These are phyloP conservation scores for Procavia capensis DNA, from an alignment of 2,113 vertebrate genomes.

Conservation along the genomic window DNA sequence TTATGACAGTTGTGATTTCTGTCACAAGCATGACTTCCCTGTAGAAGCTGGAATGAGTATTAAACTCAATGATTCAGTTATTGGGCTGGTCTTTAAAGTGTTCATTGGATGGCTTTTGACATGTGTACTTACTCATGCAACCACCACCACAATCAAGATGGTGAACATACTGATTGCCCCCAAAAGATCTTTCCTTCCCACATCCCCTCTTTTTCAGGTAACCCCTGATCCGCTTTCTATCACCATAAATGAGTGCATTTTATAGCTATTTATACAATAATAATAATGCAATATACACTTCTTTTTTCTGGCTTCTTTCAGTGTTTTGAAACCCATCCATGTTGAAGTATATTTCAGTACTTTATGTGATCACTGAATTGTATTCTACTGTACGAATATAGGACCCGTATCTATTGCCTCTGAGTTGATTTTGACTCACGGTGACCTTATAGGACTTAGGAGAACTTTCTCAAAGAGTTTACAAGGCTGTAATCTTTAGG, in stretches of 20 bases:
- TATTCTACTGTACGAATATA: accelerated
- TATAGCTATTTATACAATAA: neutral
- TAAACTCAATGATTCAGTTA: accelerated
- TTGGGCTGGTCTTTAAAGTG: no score
- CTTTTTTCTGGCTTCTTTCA: neutral
- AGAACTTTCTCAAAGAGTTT: no score
- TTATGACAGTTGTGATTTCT: no score
- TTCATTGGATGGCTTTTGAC: neutral
- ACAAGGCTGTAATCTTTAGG: no score
- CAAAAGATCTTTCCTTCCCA: accelerated
- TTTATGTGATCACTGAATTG: accelerated
- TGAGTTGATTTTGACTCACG: no score
- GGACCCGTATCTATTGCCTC: neutral
- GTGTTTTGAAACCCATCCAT: accelerated
- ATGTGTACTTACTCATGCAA: neutral
- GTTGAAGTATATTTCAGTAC: accelerated
- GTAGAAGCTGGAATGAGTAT: neutral
- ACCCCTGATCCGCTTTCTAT: accelerated
- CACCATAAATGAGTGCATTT: neutral
- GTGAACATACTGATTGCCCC: accelerated
- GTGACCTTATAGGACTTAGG: no score
- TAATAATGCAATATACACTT: accelerated
- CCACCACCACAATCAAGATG: no score
- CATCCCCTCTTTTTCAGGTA: neutral
- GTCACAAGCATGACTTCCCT: neutral